phyloP scores from a whole-genome alignment of 1,140 invertebrate species.

The Heliconius nattereri region DNA sequence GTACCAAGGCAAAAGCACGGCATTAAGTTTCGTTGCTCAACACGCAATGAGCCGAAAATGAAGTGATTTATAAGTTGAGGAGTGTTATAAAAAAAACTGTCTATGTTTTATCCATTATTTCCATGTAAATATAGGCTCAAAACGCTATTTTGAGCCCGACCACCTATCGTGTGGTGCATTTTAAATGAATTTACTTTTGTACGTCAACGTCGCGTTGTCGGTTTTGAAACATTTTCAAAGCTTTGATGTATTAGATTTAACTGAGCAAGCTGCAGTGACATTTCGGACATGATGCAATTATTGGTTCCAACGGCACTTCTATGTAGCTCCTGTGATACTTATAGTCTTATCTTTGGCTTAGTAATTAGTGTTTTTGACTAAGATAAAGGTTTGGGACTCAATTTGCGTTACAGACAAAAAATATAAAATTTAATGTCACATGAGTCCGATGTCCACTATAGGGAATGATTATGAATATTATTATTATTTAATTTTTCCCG shows the following conservation, averaged over 20 bases:
- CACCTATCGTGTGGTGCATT: not conserved
- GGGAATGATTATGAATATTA: too few species aligned
- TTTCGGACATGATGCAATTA: conserved; percentile 4
- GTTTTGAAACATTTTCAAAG: conserved; percentile 7
- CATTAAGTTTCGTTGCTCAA: too few species aligned
- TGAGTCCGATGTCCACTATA: too few species aligned
- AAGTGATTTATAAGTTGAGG: too few species aligned
- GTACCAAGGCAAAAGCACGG: too few species aligned
- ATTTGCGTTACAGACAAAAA: too few species aligned
- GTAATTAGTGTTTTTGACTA: not conserved
- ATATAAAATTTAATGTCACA: too few species aligned
- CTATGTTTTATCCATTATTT: not conserved
- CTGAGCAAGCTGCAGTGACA: not conserved
- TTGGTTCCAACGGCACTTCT: not conserved
- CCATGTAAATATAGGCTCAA: not conserved
- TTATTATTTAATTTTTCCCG: too few species aligned
- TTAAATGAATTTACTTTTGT: conserved; percentile 1
- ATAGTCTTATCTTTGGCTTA: not conserved
- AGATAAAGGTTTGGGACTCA: not conserved
- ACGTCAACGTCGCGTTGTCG: not conserved
- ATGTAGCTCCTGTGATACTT: not conserved
- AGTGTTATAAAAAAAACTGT: too few species aligned
- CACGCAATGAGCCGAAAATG: too few species aligned
- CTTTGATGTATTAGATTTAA: conserved; percentile 11
- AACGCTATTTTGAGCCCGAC: not conserved